Base-by-base conservation (phyloP, 2,888 invertebrate genomes). In the Aphidoletes aphidimyza region DNA sequence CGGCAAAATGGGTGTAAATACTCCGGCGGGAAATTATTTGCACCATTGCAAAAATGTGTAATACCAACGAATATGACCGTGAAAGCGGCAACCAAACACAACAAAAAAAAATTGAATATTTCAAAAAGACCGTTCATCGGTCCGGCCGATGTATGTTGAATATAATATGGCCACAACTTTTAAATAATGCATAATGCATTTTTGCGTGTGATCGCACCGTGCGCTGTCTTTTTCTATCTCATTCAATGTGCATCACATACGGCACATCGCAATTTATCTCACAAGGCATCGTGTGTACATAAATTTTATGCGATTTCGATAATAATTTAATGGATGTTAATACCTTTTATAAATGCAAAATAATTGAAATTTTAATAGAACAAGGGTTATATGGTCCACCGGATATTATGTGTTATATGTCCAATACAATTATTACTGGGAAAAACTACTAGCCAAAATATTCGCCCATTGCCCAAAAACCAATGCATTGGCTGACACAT, bases 241-340 rank as follows among this genome's bases (percentile, higher is more conserved):
- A 30, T n/a, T n/a, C n/a, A n/a, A n/a, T 30, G 14, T 69, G 30
- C 30, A 34, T 30, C 30, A 30, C 9, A 34, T 30, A 34, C 69
- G 69, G 30, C 69, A n/a, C n/a, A 69, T 69, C n/a, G 34, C 69
- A 69, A 69, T 69, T 69, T 69, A 69, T 69, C 69, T 69, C 69
- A 30, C 69, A 69, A 69, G 69, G 69, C 69, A 69, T 69, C 30
- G 69, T 30, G n/a, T n/a, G 69, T 30, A 30, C 69, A 69, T 69
- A 69, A 30, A 69, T 69, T 69, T 69, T 69, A 69, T 69, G 34
- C 69, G 69, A 69, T 69, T 69, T 69, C 69, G 69, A 69, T 69
- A 69, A 69, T 69, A 69, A 69, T 69, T 69, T 69, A 69, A 69
- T 69, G 69, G 69, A 69, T 69, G 69, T 69, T 69, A 69, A 69